A percentile compares a stretch with the other conserved stretches of the same genome.
Evolutionary conservation across 2,888 invertebrate species (phyloP).

Genomic region (Acronicta psi): DNA sequence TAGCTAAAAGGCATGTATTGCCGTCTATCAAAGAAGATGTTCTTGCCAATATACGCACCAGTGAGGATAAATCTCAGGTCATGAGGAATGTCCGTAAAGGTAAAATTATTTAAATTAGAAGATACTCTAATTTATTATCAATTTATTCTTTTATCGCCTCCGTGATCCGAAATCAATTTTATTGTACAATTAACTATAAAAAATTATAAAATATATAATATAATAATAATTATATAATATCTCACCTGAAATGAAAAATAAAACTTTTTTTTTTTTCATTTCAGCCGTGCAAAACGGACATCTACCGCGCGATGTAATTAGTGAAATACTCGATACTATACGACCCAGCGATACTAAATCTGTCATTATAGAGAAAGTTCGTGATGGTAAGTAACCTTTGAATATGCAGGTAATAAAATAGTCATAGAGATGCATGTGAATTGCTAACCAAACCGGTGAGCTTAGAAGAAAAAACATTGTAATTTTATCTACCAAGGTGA

Average conservation of each 20-base stretch:
- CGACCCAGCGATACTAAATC: slow-evolving; percentile 16
- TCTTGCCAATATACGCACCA: slow-evolving; percentile 4
- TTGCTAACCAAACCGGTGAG: no score
- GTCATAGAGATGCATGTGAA: no score
- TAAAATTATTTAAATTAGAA: slow-evolving; percentile 1
- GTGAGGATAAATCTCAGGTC: slow-evolving; percentile 19
- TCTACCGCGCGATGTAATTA: slow-evolving; percentile 13
- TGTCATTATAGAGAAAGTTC: slow-evolving; percentile 16
- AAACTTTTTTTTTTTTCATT: not conserved
- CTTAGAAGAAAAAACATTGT: no score
- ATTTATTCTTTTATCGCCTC: not conserved
- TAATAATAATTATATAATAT: no score
- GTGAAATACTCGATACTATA: slow-evolving; percentile 17
- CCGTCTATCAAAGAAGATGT: slow-evolving; percentile 36
- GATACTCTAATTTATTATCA: no score
- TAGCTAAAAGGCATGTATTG: slow-evolving; percentile 34
- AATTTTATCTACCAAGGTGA: no score
- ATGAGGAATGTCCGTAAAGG: slow-evolving; percentile 37
- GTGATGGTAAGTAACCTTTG: slow-evolving; percentile 12
- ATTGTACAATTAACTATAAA: no score
- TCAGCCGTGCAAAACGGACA: slow-evolving; percentile 25
- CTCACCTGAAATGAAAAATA: no score
- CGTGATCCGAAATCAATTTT: no score
- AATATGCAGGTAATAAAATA: not conserved
- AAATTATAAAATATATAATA: no score